These are phyloP conservation scores for Cinara cedri DNA, from an alignment of 2,888 invertebrate species.

Conservation along the genomic window DNA sequence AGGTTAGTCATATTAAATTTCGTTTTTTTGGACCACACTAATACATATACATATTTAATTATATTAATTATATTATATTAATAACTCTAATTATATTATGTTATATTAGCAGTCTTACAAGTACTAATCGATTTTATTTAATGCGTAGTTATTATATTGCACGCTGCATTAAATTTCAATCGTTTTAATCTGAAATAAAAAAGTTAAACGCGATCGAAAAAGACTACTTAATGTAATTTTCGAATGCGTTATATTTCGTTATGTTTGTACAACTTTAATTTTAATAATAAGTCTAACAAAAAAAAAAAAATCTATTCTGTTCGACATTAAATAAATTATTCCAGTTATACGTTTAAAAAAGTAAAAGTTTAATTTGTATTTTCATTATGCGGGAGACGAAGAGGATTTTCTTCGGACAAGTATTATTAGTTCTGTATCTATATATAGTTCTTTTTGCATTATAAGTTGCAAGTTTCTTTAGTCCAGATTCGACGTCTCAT, in stretches of 20 bases:
- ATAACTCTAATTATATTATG: too few species aligned
- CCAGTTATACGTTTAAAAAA: neutral
- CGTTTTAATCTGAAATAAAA: neutral
- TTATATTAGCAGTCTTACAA: too few species aligned
- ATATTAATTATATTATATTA: too few species aligned
- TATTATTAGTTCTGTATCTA: neutral
- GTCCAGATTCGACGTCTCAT: neutral
- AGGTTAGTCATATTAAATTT: too few species aligned
- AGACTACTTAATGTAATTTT: too few species aligned
- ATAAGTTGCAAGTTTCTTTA: conserved; percentile 27
- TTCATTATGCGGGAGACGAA: neutral
- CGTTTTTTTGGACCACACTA: too few species aligned
- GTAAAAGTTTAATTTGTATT: conserved; percentile 1
- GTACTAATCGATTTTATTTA: too few species aligned
- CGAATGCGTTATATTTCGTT: too few species aligned
- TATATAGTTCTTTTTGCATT: conserved; percentile 3
- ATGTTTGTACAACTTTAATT: neutral
- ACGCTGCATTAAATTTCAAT: neutral
- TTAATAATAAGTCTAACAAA: neutral
- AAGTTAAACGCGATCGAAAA: neutral
- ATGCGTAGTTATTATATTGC: neutral
- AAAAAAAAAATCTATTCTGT: neutral
- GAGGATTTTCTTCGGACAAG: neutral
- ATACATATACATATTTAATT: too few species aligned
- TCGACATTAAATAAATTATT: neutral